phyloP scores from a whole-genome alignment of 2,113 vertebrate species.

The Isichthys henryi region DNA sequence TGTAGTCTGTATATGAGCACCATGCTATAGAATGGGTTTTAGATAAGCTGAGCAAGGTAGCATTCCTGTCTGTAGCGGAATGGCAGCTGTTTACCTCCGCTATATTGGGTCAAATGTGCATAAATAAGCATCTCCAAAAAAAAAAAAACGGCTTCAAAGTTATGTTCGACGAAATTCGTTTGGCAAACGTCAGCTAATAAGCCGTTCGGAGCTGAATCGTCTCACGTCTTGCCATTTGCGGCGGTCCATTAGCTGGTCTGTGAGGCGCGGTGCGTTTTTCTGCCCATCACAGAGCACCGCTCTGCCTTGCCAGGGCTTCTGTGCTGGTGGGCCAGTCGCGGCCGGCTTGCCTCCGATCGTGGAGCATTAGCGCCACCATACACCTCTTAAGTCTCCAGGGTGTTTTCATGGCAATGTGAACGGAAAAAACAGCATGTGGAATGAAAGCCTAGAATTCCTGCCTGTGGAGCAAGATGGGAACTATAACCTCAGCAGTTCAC shows the following conservation, averaged over 20 bases:
- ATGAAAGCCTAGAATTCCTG: background rate
- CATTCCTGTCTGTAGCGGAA: background rate
- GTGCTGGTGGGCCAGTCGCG: background rate
- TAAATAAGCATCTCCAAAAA: background rate
- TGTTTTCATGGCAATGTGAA: background rate
- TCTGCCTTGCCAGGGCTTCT: background rate
- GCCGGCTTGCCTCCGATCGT: background rate
- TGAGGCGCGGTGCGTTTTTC: background rate
- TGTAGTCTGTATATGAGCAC: background rate
- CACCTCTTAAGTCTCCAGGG: background rate
- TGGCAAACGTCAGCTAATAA: background rate
- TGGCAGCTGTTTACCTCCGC: background rate
- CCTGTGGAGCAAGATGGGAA: background rate
- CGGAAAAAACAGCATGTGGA: background rate
- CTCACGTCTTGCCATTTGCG: background rate
- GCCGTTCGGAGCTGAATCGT: background rate
- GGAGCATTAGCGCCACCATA: background rate
- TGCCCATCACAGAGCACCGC: background rate
- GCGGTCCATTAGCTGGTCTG: background rate
- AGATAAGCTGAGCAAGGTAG: background rate
- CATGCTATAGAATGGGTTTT: background rate
- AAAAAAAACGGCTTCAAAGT: background rate
- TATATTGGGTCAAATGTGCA: background rate
- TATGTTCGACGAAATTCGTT: background rate
- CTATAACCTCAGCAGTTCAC: background rate